Conservation (phyloP, 2,797 vertebrate species). For the Okamejei kenojei region DNA sequence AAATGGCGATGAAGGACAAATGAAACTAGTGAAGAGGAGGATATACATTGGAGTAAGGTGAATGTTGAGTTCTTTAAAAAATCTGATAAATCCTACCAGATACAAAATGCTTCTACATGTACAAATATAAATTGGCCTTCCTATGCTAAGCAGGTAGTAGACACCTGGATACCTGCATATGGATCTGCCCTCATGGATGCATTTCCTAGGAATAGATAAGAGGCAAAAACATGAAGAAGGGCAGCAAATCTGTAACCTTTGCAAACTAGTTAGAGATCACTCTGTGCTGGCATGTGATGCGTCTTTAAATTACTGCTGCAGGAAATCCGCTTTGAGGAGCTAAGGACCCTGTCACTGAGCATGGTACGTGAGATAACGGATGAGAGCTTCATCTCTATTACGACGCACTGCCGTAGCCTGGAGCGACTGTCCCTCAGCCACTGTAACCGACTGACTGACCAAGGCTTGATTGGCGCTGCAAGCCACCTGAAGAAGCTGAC, state of each 20-base stretch:
- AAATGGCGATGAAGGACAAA: background rate
- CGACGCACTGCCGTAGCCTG: slow-evolving; percentile 65
- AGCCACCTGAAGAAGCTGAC: slow-evolving; percentile 60
- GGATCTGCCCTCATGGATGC: background rate
- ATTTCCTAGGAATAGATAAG: background rate
- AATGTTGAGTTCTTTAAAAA: background rate
- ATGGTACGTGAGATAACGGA: slow-evolving; percentile 66
- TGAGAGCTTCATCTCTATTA: slow-evolving; percentile 59
- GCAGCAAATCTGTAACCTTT: background rate
- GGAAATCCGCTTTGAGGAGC: slow-evolving; percentile 65
- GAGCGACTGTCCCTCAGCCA: slow-evolving; percentile 63
- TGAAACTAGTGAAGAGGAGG: background rate
- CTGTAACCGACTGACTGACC: slow-evolving; percentile 64
- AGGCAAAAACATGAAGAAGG: background rate
- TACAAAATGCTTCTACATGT: background rate
- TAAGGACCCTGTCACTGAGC: slow-evolving; percentile 65
- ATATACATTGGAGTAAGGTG: no score
- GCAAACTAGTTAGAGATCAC: background rate
- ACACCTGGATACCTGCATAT: background rate
- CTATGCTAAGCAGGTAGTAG: background rate
- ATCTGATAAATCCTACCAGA: background rate
- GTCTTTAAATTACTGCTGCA: slow-evolving; percentile 43
- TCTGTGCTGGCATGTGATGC: background rate
- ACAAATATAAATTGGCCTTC: background rate
- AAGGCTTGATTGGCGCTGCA: slow-evolving; percentile 57